Percentiles rank a stretch among this genome's conserved stretches.
phyloP scores from a whole-genome alignment of 35 echinoderm and acorn worm species.

The Apostichopus californicus region DNA sequence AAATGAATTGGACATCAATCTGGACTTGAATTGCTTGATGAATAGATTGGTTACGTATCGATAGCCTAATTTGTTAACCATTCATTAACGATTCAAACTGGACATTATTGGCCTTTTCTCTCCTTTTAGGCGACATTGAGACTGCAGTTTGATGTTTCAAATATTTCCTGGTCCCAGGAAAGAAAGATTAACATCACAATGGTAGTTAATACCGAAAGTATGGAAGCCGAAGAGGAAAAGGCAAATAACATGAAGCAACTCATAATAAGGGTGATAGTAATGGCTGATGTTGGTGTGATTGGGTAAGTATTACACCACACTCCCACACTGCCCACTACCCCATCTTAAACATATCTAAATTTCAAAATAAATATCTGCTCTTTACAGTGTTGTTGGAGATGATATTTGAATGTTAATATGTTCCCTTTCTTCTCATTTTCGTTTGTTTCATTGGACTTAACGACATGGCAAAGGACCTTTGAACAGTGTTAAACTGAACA shows the following conservation, averaged over 20 bases:
- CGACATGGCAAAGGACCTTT: not conserved
- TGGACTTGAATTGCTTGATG: too few relatives aligned
- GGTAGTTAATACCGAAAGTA: not conserved
- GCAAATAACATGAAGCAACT: not conserved
- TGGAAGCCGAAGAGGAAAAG: not conserved
- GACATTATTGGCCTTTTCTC: not conserved
- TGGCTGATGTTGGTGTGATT: constrained; percentile 22
- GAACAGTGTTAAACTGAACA: not conserved
- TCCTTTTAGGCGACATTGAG: not conserved
- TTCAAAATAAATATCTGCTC: not conserved
- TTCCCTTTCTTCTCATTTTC: too few relatives aligned
- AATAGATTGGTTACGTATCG: not conserved
- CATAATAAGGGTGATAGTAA: not conserved
- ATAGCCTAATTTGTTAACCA: not conserved
- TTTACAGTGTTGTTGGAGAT: not conserved
- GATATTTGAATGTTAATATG: not conserved
- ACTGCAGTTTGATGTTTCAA: constrained; percentile 9
- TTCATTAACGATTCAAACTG: too few relatives aligned
- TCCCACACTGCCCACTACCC: not conserved
- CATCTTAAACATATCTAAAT: not conserved
- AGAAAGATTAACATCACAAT: not conserved
- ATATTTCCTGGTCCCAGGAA: not conserved
- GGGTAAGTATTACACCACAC: constrained; percentile 5
- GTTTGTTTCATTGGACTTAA: not conserved
- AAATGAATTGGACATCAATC: too few relatives aligned